Evolutionary conservation across 2,888 invertebrate species (phyloP).

Genomic region (Criorhina ranunculi): DNA sequence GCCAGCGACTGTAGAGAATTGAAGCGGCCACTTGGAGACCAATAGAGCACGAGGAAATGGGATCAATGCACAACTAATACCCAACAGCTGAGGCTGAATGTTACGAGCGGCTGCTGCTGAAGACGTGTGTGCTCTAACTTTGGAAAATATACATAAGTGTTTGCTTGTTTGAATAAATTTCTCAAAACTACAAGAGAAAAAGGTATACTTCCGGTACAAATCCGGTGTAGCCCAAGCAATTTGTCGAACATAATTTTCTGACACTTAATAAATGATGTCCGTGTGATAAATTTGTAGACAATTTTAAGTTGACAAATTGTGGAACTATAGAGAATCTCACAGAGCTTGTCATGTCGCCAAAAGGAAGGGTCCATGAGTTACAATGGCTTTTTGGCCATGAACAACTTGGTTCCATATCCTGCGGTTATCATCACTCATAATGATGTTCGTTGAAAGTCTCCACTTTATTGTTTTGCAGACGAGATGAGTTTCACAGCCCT

Average conservation of each 20-base stretch:
- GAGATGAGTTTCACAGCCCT: too few relatives aligned
- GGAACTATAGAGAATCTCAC: too few relatives aligned
- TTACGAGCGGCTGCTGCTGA: constrained; percentile 21
- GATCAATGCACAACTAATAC: constrained; percentile 60
- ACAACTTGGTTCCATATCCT: too few relatives aligned
- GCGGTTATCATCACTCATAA: too few relatives aligned
- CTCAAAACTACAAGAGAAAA: constrained; percentile 41
- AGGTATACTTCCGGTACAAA: constrained; percentile 47
- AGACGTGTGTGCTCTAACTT: constrained; percentile 50
- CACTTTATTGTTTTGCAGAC: too few relatives aligned
- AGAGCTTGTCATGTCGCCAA: too few relatives aligned
- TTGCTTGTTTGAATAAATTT: constrained; percentile 52
- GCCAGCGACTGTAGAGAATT: constrained; percentile 15
- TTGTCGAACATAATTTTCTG: constrained; percentile 7
- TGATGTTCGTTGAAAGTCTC: too few relatives aligned
- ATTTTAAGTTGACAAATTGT: constrained; percentile 11
- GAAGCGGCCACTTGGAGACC: constrained; percentile 36
- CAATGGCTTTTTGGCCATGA: too few relatives aligned
- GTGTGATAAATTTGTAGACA: not conserved
- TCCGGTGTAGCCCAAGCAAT: constrained; percentile 1
- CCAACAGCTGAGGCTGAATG: constrained; percentile 42
- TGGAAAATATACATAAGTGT: constrained; percentile 35
- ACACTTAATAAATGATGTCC: constrained; percentile 3
- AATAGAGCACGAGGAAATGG: constrained; percentile 46
- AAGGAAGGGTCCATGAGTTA: too few relatives aligned